These are phyloP conservation scores for Pterophyllum scalare DNA, from an alignment of 2,113 vertebrate genomes.

Conservation along the genomic window DNA sequence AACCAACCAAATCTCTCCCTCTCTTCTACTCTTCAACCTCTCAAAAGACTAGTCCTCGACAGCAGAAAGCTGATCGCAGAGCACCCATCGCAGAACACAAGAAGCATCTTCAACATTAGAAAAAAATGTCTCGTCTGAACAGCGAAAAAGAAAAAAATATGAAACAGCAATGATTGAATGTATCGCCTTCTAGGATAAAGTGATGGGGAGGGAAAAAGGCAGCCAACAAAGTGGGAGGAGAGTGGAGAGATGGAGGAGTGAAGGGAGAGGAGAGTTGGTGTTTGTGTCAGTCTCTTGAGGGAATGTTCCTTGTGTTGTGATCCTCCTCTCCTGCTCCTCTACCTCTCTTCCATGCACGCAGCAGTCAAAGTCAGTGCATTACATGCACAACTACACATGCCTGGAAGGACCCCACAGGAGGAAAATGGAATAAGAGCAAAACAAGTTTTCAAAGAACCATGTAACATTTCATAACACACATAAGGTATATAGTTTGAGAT, in stretches of 20 bases:
- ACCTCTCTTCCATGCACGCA: conserved; percentile 42
- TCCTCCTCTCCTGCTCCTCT: conserved; percentile 32
- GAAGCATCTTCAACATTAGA: conserved; percentile 82
- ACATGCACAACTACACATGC: conserved; percentile 26
- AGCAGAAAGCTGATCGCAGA: conserved; percentile 75
- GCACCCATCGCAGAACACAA: conserved; percentile 70
- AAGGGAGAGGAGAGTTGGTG: conserved; percentile 15
- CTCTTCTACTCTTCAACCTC: not conserved
- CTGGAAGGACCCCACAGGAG: conserved; percentile 32
- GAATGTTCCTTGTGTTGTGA: conserved; percentile 61
- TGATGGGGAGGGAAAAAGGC: conserved; percentile 38
- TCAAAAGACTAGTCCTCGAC: conserved; percentile 24
- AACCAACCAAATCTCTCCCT: conserved; percentile 3
- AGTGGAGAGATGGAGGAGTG: conserved; percentile 29
- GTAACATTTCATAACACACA: conserved; percentile 49
- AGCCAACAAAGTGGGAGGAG: conserved; percentile 9
- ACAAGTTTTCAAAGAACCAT: conserved; percentile 26
- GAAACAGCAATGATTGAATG: conserved; percentile 62
- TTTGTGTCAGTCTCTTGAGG: conserved; percentile 48
- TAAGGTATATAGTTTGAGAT: conserved; percentile 43
- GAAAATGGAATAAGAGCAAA: conserved; percentile 34
- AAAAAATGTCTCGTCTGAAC: conserved; percentile 84
- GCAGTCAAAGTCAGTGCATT: conserved; percentile 46
- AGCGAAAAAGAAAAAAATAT: conserved; percentile 42
- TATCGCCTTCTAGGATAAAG: conserved; percentile 28